Base-by-base conservation (phyloP, 2,888 invertebrate species). In the Ceraclea dissimilis region DNA sequence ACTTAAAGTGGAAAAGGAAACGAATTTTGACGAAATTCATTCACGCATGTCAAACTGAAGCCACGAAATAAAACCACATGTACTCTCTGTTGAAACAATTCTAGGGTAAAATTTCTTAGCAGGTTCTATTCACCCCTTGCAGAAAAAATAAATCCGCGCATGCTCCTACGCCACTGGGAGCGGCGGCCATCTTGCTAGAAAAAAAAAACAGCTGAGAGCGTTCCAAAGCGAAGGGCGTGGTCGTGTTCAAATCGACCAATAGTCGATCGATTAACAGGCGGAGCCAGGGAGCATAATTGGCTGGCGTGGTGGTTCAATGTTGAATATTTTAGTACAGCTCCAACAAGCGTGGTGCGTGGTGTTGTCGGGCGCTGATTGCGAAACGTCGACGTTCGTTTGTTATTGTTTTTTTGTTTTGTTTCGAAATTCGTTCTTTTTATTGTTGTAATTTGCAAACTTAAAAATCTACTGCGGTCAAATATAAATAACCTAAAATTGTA, bases 101-200 rank as follows among this genome's bases (percentile, higher is more conserved):
- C 16, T 16, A 39, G 39, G 39, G 39, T 8, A 8, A 13, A 8
- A 39, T 39, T 39, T 16, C n/a, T 16, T 39, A 5, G 39, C 13
- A 39, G 2, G 16, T 39, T 39, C 39, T 13, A 13, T 39, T 39
- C 39, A 39, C 39, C 39, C 39, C 39, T 39, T 39, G 39, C 13
- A 39, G 13, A 16, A 39, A 39, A 22, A 49, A 16, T 13, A n/a
- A n/a, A n/a, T 16, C 48, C 13, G 54, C 39, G 54, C 49, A 31
- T 6, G 31, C n/a, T 16, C 21, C 44, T 26, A 21, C 20, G 19
- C 39, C 44, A 26, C 52, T 44, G 47, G 6, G 5, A 8, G 21
- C 20, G 49, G 50, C 54, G 50, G 50, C 54, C 54, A 54, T 54
- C 43, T 54, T 54, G 54, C 50, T 13, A 11, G n/a, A 44, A 51